Evolutionary conservation across 1,140 invertebrate genomes (phyloP).

Genomic region (Drosophila melanica): DNA sequence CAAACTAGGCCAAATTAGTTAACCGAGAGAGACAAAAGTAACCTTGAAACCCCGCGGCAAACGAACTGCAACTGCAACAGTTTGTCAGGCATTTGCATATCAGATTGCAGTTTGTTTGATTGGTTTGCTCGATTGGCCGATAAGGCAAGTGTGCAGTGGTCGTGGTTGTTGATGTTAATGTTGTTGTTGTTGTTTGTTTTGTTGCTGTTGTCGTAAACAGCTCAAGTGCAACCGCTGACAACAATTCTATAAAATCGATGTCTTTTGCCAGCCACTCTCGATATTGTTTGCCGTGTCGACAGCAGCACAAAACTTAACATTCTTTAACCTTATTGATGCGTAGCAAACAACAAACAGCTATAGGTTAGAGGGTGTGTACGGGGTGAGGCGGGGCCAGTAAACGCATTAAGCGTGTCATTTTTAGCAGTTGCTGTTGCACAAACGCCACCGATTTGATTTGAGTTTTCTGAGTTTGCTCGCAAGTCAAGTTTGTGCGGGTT

Average conservation of each 20-base stretch:
- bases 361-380: not conserved
- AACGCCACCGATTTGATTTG: slow-evolving; percentile 69
- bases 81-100: slow-evolving; percentile 75
- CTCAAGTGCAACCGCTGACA: slow-evolving; percentile 55
- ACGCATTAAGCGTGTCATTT: slow-evolving; percentile 77
- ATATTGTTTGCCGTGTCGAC: slow-evolving; percentile 38
- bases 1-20: slow-evolving; percentile 3
- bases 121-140: slow-evolving; percentile 47
- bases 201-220: slow-evolving; percentile 35
- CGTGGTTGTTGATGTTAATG: slow-evolving; percentile 10
- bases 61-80: slow-evolving; percentile 46
- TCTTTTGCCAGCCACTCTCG: slow-evolving; percentile 51
- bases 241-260: slow-evolving; percentile 46
- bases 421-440: slow-evolving; percentile 66
- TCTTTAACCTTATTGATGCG: slow-evolving; percentile 64
- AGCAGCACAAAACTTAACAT: slow-evolving; percentile 50
- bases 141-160: slow-evolving; percentile 22
- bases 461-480: slow-evolving; percentile 40
- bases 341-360: slow-evolving; percentile 47
- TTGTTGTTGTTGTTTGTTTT: slow-evolving; percentile 17
- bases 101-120: slow-evolving; percentile 63
- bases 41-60: slow-evolving; percentile 54
- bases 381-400: slow-evolving; percentile 13
- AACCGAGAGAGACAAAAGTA: slow-evolving; percentile 30
- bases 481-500: slow-evolving; percentile 63